Conservation (phyloP, 2,888 invertebrate genomes). For the Pocota personata region DNA sequence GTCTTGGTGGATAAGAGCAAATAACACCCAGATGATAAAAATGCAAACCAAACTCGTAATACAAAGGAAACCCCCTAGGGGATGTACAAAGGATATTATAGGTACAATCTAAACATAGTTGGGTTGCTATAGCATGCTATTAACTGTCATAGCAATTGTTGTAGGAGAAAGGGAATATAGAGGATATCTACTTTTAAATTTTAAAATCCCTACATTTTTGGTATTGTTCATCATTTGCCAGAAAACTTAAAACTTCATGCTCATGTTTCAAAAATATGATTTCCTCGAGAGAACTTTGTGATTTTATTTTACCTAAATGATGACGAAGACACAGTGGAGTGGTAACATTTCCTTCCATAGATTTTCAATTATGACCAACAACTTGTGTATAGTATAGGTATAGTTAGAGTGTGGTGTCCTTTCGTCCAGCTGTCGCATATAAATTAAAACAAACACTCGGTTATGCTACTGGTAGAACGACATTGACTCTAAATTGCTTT, state of each 20-base stretch:
- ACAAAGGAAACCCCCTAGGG: too few relatives aligned
- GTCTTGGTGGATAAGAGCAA: background rate
- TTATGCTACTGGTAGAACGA: background rate
- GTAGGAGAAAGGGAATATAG: background rate
- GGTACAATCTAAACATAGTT: background rate
- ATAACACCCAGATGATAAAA: background rate
- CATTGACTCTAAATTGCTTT: conserved; percentile 20
- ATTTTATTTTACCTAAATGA: background rate
- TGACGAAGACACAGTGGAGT: background rate
- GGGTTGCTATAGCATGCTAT: background rate
- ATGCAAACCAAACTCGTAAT: background rate
- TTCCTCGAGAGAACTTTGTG: background rate
- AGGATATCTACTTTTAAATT: too few relatives aligned
- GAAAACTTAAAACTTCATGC: too few relatives aligned
- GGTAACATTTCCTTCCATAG: background rate
- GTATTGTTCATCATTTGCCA: too few relatives aligned
- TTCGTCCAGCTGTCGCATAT: conserved; percentile 5
- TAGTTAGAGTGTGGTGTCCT: background rate
- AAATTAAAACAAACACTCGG: conserved; percentile 15
- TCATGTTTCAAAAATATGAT: background rate
- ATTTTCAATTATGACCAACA: conserved; percentile 15
- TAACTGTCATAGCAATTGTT: background rate
- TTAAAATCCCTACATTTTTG: too few relatives aligned
- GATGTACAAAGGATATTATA: background rate
- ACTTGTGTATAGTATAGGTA: too few relatives aligned